These are phyloP conservation scores for Sesia apiformis DNA, from an alignment of 2,888 invertebrate species.

Conservation along the genomic window DNA sequence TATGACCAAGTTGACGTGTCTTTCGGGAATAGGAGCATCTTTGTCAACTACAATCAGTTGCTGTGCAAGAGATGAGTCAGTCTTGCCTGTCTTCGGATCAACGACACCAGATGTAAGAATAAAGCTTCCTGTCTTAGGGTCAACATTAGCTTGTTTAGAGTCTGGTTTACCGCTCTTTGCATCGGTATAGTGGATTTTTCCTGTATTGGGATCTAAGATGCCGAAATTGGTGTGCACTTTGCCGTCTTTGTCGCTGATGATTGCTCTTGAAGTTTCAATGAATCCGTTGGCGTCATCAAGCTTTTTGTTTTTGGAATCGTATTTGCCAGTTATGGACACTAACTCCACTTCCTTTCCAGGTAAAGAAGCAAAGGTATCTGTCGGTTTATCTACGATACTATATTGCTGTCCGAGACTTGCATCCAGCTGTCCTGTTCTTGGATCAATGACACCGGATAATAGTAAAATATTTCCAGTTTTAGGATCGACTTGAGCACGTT, in stretches of 20 bases:
- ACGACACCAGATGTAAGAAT: slow-evolving; percentile 75
- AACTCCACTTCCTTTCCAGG: slow-evolving; percentile 70
- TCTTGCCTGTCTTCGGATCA: slow-evolving; percentile 77
- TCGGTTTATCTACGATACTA: slow-evolving; percentile 76
- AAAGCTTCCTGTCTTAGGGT: slow-evolving; percentile 72
- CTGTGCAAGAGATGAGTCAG: slow-evolving; percentile 77
- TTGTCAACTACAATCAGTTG: slow-evolving; percentile 63
- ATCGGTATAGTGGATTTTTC: slow-evolving; percentile 73
- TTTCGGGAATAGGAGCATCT: slow-evolving; percentile 60
- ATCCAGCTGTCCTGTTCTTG: slow-evolving; percentile 74
- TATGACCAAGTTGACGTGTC: slow-evolving; percentile 65
- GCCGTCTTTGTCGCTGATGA: slow-evolving; percentile 81
- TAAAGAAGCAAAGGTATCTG: slow-evolving; percentile 47
- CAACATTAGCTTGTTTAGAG: slow-evolving; percentile 74
- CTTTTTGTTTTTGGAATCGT: slow-evolving; percentile 75
- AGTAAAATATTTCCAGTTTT: slow-evolving; percentile 72
- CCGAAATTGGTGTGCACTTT: slow-evolving; percentile 80
- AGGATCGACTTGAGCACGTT: slow-evolving; percentile 57
- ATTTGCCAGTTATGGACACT: slow-evolving; percentile 75
- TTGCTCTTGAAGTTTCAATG: slow-evolving; percentile 63
- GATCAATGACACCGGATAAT: slow-evolving; percentile 71
- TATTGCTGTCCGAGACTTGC: slow-evolving; percentile 74
- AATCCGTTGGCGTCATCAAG: slow-evolving; percentile 74
- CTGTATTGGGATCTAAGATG: slow-evolving; percentile 75
- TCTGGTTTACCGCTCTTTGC: slow-evolving; percentile 76